phyloP scores from a whole-genome alignment of 2,888 invertebrate genomes.

The Eudemis profundana region DNA sequence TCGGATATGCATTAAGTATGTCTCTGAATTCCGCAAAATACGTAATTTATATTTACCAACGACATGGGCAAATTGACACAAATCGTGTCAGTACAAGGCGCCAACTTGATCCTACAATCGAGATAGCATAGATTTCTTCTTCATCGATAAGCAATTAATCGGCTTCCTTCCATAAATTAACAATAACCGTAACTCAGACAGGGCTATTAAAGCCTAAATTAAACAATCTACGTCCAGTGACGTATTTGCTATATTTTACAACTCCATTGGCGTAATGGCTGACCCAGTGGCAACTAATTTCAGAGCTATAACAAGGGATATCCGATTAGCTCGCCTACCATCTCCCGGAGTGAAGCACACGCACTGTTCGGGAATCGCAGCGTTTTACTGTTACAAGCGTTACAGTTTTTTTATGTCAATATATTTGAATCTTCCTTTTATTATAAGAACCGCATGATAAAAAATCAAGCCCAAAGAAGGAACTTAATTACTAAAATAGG shows the following conservation, averaged over 20 bases:
- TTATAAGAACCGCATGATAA: too few relatives aligned
- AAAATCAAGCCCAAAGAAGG: too few relatives aligned
- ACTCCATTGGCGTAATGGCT: conserved; percentile 51
- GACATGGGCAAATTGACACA: too few relatives aligned
- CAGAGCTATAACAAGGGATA: conserved; percentile 47
- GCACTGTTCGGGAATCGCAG: conserved; percentile 13
- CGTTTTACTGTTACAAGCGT: too few relatives aligned
- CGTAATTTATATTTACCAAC: too few relatives aligned
- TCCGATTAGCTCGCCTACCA: conserved; percentile 36
- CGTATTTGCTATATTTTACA: conserved; percentile 49
- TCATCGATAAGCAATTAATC: conserved; percentile 25
- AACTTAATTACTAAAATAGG: too few relatives aligned
- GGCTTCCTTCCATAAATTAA: conserved; percentile 29
- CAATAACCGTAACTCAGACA: conserved; percentile 37
- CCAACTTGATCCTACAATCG: background rate
- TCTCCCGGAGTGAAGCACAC: conserved; percentile 25
- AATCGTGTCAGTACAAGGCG: too few relatives aligned
- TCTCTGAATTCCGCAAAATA: too few relatives aligned
- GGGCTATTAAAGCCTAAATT: conserved; percentile 36
- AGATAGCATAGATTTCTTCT: conserved; percentile 18
- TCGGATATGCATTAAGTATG: too few relatives aligned
- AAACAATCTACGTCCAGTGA: conserved; percentile 40
- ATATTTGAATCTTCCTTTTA: too few relatives aligned
- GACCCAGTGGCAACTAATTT: conserved; percentile 56
- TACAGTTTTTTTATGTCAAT: background rate